phyloP scores from a whole-genome alignment of 2,113 vertebrate species.

The Ranitomeya imitator region DNA sequence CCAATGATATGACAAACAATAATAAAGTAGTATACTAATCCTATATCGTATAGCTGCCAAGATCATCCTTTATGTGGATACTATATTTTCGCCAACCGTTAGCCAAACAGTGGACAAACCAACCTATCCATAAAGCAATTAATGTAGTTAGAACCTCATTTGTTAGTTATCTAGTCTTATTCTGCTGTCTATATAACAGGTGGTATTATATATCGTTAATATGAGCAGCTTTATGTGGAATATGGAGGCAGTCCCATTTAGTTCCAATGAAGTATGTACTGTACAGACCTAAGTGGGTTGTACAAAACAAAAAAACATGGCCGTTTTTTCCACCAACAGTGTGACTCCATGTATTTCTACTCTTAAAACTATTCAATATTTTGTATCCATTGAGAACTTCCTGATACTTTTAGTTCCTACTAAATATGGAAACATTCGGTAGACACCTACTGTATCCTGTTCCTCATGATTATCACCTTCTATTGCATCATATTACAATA shows the following conservation, averaged over 20 bases:
- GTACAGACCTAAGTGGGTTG: background rate
- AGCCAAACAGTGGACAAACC: background rate
- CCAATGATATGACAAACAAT: background rate
- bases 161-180: no score
- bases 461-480: background rate
- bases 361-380: background rate
- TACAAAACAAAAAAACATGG: background rate
- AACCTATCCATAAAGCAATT: background rate
- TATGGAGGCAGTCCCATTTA: background rate
- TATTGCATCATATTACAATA: background rate
- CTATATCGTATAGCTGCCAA: background rate
- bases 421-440: no score
- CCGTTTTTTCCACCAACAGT: background rate
- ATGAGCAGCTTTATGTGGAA: background rate
- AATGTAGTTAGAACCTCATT: background rate
- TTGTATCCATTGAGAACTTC: no score
- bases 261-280: background rate
- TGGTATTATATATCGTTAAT: background rate
- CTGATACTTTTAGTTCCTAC: no score
- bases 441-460: no score
- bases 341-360: no score
- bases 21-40: background rate
- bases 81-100: no score
- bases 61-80: background rate
- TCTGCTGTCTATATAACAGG: background rate